Percentiles rank a stretch among this genome's conserved stretches.
These are phyloP conservation scores for Neria commutata DNA, from an alignment of 2,888 invertebrate species.

Conservation along the genomic window DNA sequence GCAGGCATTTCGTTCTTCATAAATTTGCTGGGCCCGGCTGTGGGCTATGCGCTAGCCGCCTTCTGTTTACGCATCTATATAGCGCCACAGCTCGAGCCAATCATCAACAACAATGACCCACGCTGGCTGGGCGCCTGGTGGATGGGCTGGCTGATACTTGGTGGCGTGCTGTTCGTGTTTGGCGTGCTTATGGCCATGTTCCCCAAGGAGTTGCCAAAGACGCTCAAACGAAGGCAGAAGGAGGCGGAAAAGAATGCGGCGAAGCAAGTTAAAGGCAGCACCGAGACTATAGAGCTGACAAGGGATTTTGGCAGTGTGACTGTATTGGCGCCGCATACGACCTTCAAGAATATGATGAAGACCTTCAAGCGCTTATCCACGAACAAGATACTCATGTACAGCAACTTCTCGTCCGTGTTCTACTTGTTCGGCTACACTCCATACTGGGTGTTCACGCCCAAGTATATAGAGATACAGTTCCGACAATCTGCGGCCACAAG, in stretches of 20 bases:
- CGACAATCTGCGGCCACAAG: slow-evolving; percentile 75
- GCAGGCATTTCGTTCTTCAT: slow-evolving; percentile 70
- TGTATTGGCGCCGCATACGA: slow-evolving; percentile 34
- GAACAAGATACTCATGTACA: slow-evolving; percentile 72
- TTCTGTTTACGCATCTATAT: slow-evolving; percentile 71
- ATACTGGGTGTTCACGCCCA: slow-evolving; percentile 80
- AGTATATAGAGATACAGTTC: slow-evolving; percentile 82
- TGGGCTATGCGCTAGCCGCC: slow-evolving; percentile 71
- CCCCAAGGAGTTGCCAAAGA: slow-evolving; percentile 72
- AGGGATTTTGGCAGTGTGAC: slow-evolving; percentile 18
- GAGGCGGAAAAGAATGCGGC: slow-evolving; percentile 29
- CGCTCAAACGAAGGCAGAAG: slow-evolving; percentile 64
- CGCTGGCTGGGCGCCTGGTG: slow-evolving; percentile 85
- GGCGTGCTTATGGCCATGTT: slow-evolving; percentile 69
- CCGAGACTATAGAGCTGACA: neutral
- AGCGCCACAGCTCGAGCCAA: slow-evolving; percentile 68
- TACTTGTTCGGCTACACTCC: slow-evolving; percentile 75
- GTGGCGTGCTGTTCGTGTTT: slow-evolving; percentile 65
- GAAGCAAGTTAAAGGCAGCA: slow-evolving; percentile 12
- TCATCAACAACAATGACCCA: slow-evolving; percentile 70
- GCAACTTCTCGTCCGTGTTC: slow-evolving; percentile 73
- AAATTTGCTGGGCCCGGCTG: slow-evolving; percentile 70
- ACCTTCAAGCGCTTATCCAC: slow-evolving; percentile 68
- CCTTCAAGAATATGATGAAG: slow-evolving; percentile 66
- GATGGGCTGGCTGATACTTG: slow-evolving; percentile 74